Percentiles rank a stretch among this genome's conserved stretches.
These are phyloP conservation scores for Eueremaeus valkanovi DNA, from an alignment of 2,888 invertebrate genomes.

Conservation along the genomic window DNA sequence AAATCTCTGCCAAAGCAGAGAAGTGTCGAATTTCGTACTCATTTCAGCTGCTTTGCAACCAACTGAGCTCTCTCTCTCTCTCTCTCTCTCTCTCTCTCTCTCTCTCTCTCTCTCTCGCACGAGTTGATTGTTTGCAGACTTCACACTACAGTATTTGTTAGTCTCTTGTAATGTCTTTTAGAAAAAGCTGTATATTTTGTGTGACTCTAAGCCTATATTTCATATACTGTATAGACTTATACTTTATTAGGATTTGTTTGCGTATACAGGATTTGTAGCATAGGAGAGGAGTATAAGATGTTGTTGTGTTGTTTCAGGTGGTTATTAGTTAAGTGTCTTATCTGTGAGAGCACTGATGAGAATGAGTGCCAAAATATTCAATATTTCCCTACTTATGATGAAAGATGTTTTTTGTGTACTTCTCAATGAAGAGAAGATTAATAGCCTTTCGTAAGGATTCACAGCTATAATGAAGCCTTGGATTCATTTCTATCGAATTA, in stretches of 20 bases:
- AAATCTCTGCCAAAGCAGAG: not conserved
- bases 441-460: not conserved
- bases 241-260: not conserved
- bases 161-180: not conserved
- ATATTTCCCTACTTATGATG: not conserved
- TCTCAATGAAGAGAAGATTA: conserved; percentile 2
- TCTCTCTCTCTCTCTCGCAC: no score
- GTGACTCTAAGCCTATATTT: not conserved
- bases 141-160: not conserved
- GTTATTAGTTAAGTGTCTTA: conserved; percentile 10
- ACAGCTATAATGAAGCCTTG: not conserved
- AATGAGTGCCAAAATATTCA: not conserved
- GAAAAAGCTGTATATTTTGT: not conserved
- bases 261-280: no score
- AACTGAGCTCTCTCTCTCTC: no score
- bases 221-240: no score
- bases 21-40: conserved; percentile 26
- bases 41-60: not conserved
- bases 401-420: not conserved
- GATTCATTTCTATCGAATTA: not conserved
- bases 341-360: not conserved
- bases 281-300: not conserved
- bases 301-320: not conserved
- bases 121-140: conserved; percentile 18
- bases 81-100: no score